Evolutionary conservation across 2,113 vertebrate species (phyloP).

Genomic region (Herpetotheres cachinnans): DNA sequence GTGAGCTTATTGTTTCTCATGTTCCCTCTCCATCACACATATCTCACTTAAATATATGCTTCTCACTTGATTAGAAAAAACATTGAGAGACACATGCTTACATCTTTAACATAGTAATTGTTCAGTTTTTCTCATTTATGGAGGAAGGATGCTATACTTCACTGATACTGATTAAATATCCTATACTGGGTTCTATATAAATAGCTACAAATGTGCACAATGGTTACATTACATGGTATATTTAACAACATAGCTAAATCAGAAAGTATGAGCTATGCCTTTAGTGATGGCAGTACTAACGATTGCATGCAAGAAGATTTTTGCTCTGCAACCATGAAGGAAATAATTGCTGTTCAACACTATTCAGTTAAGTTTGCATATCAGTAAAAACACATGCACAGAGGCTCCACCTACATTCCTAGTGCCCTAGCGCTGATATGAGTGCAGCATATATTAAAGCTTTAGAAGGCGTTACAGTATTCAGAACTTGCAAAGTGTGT

Average conservation of each 20-base stretch:
- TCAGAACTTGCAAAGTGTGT: background rate
- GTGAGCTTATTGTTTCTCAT: background rate
- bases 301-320: slow-evolving; percentile 53
- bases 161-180: slow-evolving; percentile 57
- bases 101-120: slow-evolving; percentile 51
- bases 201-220: slow-evolving; percentile 59
- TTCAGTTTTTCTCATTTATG: slow-evolving; percentile 61
- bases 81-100: slow-evolving; percentile 2
- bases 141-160: slow-evolving; percentile 46
- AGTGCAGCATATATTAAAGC: slow-evolving; percentile 46
- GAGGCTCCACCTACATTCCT: slow-evolving; percentile 32
- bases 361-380: slow-evolving; percentile 63
- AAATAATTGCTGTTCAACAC: slow-evolving; percentile 67
- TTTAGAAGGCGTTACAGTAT: background rate
- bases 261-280: slow-evolving; percentile 22
- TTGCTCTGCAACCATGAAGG: slow-evolving; percentile 66
- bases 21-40: background rate
- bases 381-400: slow-evolving; percentile 50
- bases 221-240: slow-evolving; percentile 66
- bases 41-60: background rate
- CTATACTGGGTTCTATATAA: slow-evolving; percentile 38
- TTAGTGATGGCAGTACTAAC: slow-evolving; percentile 48
- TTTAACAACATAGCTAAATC: slow-evolving; percentile 64
- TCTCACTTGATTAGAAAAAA: slow-evolving; percentile 33
- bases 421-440: slow-evolving; percentile 19